These are phyloP conservation scores for Amyelois transitella DNA, from an alignment of 1,140 invertebrate genomes.

Conservation along the genomic window DNA sequence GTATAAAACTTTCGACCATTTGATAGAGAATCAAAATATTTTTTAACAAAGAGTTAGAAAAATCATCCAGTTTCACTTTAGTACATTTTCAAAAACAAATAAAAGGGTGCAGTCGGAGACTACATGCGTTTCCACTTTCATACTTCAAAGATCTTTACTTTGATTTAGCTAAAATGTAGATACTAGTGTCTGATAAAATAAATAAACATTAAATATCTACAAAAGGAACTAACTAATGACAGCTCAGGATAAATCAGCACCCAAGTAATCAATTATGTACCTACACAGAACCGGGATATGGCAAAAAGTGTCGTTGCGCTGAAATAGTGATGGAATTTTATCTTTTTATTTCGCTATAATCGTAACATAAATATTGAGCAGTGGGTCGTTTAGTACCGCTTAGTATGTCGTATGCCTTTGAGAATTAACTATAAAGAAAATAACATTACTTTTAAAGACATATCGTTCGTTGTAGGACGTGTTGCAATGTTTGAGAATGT, in stretches of 20 bases:
- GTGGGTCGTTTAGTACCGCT: background rate
- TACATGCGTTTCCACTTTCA: too few species aligned
- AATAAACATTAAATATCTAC: conserved; percentile 7
- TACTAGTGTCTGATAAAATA: background rate
- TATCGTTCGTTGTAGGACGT: conserved; percentile 2
- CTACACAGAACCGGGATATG: background rate
- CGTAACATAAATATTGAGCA: conserved; percentile 11
- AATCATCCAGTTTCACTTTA: too few species aligned
- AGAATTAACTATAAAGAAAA: conserved; percentile 7
- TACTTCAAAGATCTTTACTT: too few species aligned
- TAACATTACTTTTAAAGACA: conserved; percentile 8
- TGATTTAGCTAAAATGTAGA: too few species aligned
- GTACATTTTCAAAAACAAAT: too few species aligned
- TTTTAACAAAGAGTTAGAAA: too few species aligned
- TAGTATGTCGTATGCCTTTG: conserved; percentile 7
- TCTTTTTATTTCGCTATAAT: conserved; percentile 11
- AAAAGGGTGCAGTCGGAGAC: too few species aligned
- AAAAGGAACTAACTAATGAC: conserved; percentile 2
- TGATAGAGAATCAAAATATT: too few species aligned
- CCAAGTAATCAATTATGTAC: background rate
- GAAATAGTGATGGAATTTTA: background rate
- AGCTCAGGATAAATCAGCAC: background rate
- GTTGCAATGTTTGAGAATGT: background rate
- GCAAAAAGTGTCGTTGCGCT: background rate
- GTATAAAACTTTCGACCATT: too few species aligned